Percentiles rank a stretch among this genome's conserved stretches.
These are phyloP conservation scores for Drosophila incognita DNA, from an alignment of 2,888 invertebrate genomes.

Conservation along the genomic window DNA sequence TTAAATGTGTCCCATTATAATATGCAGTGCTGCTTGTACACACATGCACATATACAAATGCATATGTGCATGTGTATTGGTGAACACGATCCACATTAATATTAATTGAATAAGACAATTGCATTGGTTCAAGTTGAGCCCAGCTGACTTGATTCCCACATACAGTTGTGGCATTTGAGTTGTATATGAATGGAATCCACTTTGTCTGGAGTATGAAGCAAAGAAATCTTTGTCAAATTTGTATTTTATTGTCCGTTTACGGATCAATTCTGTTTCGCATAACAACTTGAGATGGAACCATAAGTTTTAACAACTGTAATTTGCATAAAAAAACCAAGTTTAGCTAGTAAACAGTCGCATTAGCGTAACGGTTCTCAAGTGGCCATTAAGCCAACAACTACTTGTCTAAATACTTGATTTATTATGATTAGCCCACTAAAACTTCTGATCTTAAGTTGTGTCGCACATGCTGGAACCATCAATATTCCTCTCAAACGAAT, in stretches of 20 bases:
- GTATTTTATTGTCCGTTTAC: neutral
- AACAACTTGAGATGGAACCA: neutral
- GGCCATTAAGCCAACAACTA: neutral
- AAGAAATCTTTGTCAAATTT: neutral
- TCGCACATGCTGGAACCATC: slow-evolving; percentile 1
- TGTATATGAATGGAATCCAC: neutral
- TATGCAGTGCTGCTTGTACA: neutral
- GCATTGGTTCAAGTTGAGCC: neutral
- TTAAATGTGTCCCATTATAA: slow-evolving; percentile 12
- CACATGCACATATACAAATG: neutral
- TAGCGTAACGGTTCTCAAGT: neutral
- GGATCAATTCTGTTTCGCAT: neutral
- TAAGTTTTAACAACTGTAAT: neutral
- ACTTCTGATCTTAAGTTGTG: neutral
- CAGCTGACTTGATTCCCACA: neutral
- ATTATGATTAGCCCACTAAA: neutral
- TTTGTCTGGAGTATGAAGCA: neutral
- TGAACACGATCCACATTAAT: neutral
- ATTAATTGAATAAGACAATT: slow-evolving; percentile 1
- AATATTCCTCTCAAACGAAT: slow-evolving; percentile 8
- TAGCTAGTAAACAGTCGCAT: neutral
- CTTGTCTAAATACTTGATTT: neutral
- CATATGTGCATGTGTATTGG: neutral
- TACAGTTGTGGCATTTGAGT: neutral
- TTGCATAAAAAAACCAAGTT: neutral